Evolutionary conservation across 2,113 vertebrate species (phyloP).

Genomic region (Hiodon tergisus): DNA sequence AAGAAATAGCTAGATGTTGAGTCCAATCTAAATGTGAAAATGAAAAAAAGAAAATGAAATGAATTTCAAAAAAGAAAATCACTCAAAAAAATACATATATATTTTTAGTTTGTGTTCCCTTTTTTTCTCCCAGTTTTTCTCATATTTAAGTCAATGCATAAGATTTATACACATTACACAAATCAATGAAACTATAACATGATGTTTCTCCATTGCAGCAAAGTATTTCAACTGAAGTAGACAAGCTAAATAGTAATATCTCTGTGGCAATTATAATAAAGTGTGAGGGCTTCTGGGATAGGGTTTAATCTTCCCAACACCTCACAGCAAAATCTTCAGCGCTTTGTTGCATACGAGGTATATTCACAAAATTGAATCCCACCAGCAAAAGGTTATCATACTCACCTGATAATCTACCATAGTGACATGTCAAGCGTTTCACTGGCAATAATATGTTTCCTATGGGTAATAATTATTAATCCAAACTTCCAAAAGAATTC

Average conservation of each 20-base stretch:
- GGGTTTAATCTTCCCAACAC: too few species aligned
- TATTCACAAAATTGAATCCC: neutral
- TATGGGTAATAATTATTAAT: neutral
- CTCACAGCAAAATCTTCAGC: too few species aligned
- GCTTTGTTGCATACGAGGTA: too few species aligned
- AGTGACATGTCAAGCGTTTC: neutral
- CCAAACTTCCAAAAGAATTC: neutral
- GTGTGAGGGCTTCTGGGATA: too few species aligned
- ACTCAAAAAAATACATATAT: neutral
- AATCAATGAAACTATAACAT: too few species aligned
- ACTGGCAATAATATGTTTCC: neutral
- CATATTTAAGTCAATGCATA: too few species aligned
- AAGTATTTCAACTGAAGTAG: too few species aligned
- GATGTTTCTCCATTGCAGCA: too few species aligned
- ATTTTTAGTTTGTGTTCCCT: neutral
- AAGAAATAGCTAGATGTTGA: neutral
- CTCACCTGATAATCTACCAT: neutral
- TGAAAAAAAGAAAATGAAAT: neutral
- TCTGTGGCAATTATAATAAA: too few species aligned
- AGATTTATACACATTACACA: too few species aligned
- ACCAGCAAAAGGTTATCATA: neutral
- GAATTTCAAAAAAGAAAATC: neutral
- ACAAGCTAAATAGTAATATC: too few species aligned
- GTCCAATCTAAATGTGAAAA: neutral
- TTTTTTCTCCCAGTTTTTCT: too few species aligned